phyloP scores from a whole-genome alignment of 2,113 vertebrate species.

The Psittacula cyanocephala region DNA sequence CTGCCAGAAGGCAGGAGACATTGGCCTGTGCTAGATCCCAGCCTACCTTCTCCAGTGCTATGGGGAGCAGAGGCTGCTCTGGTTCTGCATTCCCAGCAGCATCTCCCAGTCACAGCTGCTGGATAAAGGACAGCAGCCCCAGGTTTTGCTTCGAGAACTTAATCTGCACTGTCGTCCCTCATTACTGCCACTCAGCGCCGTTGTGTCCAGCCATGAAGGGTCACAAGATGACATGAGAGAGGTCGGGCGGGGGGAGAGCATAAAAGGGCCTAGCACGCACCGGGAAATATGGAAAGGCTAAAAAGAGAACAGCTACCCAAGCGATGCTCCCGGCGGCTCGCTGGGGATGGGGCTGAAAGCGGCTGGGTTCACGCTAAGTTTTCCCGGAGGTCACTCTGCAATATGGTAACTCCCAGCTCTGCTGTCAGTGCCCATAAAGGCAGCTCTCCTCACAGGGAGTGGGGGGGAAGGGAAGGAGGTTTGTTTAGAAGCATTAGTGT shows the following conservation, averaged over 20 bases:
- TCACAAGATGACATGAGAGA: slow-evolving; percentile 50
- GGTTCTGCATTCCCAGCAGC: background rate
- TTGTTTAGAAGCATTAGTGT: slow-evolving; percentile 82
- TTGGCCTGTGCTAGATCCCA: background rate
- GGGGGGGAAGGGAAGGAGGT: slow-evolving; percentile 65
- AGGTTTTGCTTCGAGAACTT: background rate
- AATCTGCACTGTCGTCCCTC: slow-evolving; percentile 18
- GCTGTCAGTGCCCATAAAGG: slow-evolving; percentile 68
- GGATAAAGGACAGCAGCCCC: background rate
- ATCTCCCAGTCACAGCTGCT: background rate
- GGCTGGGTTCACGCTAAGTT: slow-evolving; percentile 58
- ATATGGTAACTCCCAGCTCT: slow-evolving; percentile 69
- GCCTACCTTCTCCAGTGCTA: background rate
- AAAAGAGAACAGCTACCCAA: slow-evolving; percentile 15
- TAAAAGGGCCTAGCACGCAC: background rate
- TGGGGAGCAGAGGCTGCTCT: background rate
- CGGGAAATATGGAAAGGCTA: background rate
- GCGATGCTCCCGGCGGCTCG: slow-evolving; percentile 16
- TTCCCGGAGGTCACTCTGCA: slow-evolving; percentile 70
- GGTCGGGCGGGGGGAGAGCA: background rate
- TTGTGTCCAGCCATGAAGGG: slow-evolving; percentile 48
- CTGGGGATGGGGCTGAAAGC: slow-evolving; percentile 28
- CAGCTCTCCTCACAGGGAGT: slow-evolving; percentile 51
- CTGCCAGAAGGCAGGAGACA: background rate
- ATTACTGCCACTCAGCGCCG: slow-evolving; percentile 17